Percentiles rank a stretch among this genome's conserved stretches.
Evolutionary conservation across 2,888 invertebrate species (phyloP).

Genomic region (Spisula solida): DNA sequence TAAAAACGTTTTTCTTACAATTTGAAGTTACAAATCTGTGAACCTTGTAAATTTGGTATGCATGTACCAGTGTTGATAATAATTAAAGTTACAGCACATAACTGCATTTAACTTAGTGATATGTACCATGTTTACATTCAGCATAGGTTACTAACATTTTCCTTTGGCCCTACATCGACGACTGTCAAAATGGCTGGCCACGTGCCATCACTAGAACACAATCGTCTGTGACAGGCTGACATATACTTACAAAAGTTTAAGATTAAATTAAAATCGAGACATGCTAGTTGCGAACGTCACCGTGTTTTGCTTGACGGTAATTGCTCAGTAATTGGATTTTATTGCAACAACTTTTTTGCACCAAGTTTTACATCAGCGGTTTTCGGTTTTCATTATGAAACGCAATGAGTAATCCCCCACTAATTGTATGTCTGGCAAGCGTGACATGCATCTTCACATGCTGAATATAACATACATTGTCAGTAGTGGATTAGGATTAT

Average conservation of each 20-base stretch:
- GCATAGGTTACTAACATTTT: background rate
- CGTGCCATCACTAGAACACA: background rate
- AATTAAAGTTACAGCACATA: too few relatives aligned
- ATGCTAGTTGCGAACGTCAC: background rate
- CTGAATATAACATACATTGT: background rate
- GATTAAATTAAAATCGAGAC: background rate
- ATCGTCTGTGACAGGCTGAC: background rate
- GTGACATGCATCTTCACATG: constrained; percentile 2
- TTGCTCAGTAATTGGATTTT: background rate
- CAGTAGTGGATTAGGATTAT: constrained; percentile 12
- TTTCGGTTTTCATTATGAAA: background rate
- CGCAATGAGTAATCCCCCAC: background rate
- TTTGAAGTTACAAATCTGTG: too few relatives aligned
- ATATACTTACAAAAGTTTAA: background rate
- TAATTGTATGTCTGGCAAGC: background rate
- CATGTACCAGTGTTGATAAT: too few relatives aligned
- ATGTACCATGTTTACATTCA: background rate
- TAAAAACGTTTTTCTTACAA: too few relatives aligned
- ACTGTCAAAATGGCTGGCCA: background rate
- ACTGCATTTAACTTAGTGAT: too few relatives aligned
- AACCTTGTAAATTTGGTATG: too few relatives aligned
- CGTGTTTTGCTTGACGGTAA: background rate
- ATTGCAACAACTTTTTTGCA: background rate
- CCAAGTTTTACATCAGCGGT: background rate
- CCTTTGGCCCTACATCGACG: background rate